A percentile compares a stretch with the other conserved stretches of the same genome.
Evolutionary conservation across 1,140 invertebrate genomes (phyloP).

Genomic region (Neotoxoptera formosana): DNA sequence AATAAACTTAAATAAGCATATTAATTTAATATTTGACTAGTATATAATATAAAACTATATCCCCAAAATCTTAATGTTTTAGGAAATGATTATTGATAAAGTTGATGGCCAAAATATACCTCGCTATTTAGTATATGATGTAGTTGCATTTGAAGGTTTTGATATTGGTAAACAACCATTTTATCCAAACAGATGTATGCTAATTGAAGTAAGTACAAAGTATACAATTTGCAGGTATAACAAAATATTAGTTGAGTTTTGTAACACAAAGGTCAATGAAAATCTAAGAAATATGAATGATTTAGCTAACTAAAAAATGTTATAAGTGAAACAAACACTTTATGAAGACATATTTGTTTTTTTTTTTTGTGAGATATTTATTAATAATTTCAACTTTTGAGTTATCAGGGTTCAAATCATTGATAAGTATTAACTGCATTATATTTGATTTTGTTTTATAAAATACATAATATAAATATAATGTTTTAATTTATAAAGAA

Average conservation of each 20-base stretch:
- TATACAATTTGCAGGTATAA: background rate
- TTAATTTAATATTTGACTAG: background rate
- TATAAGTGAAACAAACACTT: background rate
- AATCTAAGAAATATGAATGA: background rate
- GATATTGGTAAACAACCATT: slow-evolving; percentile 81
- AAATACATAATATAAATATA: no score
- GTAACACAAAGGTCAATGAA: background rate
- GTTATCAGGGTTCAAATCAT: no score
- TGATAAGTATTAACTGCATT: no score
- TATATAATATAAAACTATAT: background rate
- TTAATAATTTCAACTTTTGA: no score
- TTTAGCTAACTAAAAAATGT: background rate
- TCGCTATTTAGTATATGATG: slow-evolving; percentile 95
- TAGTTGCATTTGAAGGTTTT: slow-evolving; percentile 82
- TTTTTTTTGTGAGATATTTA: no score
- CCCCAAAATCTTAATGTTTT: slow-evolving; percentile 60
- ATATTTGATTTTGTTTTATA: no score
- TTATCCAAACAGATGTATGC: slow-evolving; percentile 77
- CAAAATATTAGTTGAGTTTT: background rate
- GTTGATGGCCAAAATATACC: slow-evolving; percentile 75
- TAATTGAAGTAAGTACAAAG: slow-evolving; percentile 70
- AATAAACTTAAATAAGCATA: slow-evolving; percentile 62
- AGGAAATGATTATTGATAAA: slow-evolving; percentile 96
- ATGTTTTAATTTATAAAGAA: no score
- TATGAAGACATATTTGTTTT: background rate